These are phyloP conservation scores for Acyrthosiphon pisum DNA, from an alignment of 1,140 invertebrate species.

Conservation along the genomic window DNA sequence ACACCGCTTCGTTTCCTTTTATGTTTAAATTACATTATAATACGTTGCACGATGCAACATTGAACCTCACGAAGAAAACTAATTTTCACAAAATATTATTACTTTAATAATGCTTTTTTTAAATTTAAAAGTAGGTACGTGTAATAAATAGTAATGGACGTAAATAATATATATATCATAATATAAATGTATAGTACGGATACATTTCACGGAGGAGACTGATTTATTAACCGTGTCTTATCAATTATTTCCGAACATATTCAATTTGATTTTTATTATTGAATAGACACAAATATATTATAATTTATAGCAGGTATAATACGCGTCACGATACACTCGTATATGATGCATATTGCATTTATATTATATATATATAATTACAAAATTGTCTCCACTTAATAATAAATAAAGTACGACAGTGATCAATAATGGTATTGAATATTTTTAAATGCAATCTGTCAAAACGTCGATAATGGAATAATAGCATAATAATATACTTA, in stretches of 20 bases:
- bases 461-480: neutral
- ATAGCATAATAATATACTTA: neutral
- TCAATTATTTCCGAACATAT: neutral
- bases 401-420: neutral
- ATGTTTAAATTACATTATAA: neutral
- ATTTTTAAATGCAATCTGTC: neutral
- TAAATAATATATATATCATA: neutral
- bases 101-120: neutral
- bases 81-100: conserved; percentile 1
- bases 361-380: neutral
- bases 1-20: conserved; percentile 11
- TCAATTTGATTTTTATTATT: conserved; percentile 25
- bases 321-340: neutral
- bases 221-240: conserved; percentile 8
- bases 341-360: neutral
- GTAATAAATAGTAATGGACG: neutral
- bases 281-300: neutral
- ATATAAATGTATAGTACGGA: neutral
- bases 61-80: neutral
- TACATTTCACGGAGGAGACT: neutral
- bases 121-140: neutral
- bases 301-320: neutral
- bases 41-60: neutral
- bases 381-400: neutral
- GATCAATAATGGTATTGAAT: neutral